Base-by-base conservation (phyloP, 2,888 invertebrate genomes). In the Polyploca ridens region DNA sequence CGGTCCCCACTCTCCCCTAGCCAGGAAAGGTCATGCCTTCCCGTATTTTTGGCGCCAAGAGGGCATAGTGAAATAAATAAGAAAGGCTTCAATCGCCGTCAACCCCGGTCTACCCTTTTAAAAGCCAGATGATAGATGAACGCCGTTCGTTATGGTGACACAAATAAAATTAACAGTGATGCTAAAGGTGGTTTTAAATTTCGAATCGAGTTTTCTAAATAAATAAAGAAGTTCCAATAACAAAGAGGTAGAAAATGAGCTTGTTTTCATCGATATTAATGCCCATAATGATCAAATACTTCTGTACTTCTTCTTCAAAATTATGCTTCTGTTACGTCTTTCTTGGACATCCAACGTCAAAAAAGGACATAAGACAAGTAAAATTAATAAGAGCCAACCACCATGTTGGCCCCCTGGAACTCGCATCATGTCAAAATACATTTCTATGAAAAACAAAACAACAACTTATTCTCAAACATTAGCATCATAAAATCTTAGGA, bases 61-160 rank as follows among this genome's bases (percentile, higher is more conserved):
- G 86, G 85, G 84, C 87, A 84, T 79, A 78, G 77, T 83, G 88
- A 84, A 88, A 88, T 87, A 90, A 89, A 89, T 90, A 91, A 88
- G 88, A 88, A 91, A 90, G 84, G 85, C 89, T 87, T 89, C 89
- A 85, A 88, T 87, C 87, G 85, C 83, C 86, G 86, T 87, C 89
- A 87, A 85, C 87, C 88, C 90, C 79, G 79, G 79, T 84, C 85
- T 85, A 90, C 91, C 93, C 93, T 90, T 93, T 88, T 88, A 87
- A 86, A 86, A 86, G 81, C 81, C 85, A 81, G 84, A 90, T 93
- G 91, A 93, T 92, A 90, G 91, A 93, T 93, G 90, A 83, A 85
- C 79, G 78, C 73, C 71, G 80, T 81, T 81, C 81, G 83, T 82
- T 83, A 82, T 79, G 82, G 79, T 73, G 77, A 77, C 74, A 77